These are phyloP conservation scores for Serrognathus titanus DNA, from an alignment of 2,888 invertebrate species.

Conservation along the genomic window DNA sequence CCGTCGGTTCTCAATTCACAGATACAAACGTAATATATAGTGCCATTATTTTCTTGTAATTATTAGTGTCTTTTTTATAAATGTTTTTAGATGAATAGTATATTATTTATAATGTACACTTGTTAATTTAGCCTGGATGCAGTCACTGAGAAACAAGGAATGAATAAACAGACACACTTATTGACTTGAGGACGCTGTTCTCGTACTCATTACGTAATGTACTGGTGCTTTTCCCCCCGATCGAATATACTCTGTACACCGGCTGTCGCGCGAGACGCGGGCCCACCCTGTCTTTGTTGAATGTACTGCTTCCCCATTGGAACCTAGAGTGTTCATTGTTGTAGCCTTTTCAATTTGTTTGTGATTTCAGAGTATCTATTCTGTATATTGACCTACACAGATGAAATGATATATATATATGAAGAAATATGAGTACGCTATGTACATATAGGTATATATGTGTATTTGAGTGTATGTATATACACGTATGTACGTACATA, in stretches of 20 bases:
- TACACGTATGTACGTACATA: slow-evolving; percentile 1
- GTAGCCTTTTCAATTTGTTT: slow-evolving; percentile 50
- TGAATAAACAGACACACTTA: slow-evolving; percentile 10
- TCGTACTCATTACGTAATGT: slow-evolving; percentile 32
- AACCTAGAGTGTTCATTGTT: slow-evolving; percentile 52
- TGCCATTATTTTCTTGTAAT: slow-evolving; percentile 52
- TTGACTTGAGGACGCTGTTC: slow-evolving; percentile 11
- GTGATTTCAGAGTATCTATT: slow-evolving; percentile 50
- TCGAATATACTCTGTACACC: slow-evolving; percentile 48
- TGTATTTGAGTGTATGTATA: slow-evolving; percentile 11
- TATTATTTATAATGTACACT: slow-evolving; percentile 50
- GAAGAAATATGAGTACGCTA: slow-evolving; percentile 9
- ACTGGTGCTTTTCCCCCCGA: slow-evolving; percentile 48
- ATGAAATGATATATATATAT: slow-evolving; percentile 29
- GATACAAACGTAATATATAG: slow-evolving; percentile 42
- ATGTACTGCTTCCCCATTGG: slow-evolving; percentile 50
- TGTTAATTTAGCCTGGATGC: slow-evolving; percentile 49
- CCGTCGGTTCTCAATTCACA: slow-evolving; percentile 11
- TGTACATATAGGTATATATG: no score
- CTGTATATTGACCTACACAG: slow-evolving; percentile 49
- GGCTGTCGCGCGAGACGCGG: slow-evolving; percentile 39
- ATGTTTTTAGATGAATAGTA: slow-evolving; percentile 50
- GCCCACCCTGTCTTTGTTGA: slow-evolving; percentile 38
- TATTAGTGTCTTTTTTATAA: slow-evolving; percentile 51
- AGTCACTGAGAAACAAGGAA: slow-evolving; percentile 41